Percentiles rank a stretch among this genome's conserved stretches.
phyloP scores from a whole-genome alignment of 2,113 vertebrate genomes.

The Apodemus speciosus region DNA sequence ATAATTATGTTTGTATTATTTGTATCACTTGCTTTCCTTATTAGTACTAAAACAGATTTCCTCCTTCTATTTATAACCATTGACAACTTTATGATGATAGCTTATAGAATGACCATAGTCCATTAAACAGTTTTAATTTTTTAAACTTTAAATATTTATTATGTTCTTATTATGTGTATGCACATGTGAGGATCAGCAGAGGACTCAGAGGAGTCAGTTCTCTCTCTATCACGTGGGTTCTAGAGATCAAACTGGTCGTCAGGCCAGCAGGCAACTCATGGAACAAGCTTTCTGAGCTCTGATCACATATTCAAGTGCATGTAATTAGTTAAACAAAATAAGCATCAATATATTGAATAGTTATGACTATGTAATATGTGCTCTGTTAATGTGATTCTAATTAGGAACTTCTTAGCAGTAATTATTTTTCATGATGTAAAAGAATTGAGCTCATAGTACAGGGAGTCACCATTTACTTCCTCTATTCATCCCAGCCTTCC shows the following conservation, averaged over 20 bases:
- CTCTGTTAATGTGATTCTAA: constrained; percentile 20
- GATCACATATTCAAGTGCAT: constrained; percentile 12
- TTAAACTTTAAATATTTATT: background rate
- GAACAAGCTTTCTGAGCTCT: constrained; percentile 10
- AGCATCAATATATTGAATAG: background rate
- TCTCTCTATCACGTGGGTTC: background rate
- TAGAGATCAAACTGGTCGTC: background rate
- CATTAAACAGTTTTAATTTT: background rate
- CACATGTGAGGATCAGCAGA: background rate
- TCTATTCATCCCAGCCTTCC: background rate
- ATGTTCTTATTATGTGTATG: background rate
- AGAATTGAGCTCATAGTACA: constrained; percentile 20
- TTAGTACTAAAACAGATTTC: background rate
- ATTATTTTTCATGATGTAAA: background rate
- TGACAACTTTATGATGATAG: constrained; percentile 24
- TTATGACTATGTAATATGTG: background rate
- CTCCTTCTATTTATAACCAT: background rate
- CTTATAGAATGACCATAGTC: background rate
- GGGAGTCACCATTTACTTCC: background rate
- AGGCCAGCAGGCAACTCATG: background rate
- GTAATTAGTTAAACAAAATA: constrained; percentile 50
- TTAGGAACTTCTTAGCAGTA: background rate
- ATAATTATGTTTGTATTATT: constrained; percentile 4
- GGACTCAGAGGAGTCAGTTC: background rate
- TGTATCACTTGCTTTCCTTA: background rate